These are phyloP conservation scores for Selene dorsalis DNA, from an alignment of 2,797 vertebrate species.

Conservation along the genomic window DNA sequence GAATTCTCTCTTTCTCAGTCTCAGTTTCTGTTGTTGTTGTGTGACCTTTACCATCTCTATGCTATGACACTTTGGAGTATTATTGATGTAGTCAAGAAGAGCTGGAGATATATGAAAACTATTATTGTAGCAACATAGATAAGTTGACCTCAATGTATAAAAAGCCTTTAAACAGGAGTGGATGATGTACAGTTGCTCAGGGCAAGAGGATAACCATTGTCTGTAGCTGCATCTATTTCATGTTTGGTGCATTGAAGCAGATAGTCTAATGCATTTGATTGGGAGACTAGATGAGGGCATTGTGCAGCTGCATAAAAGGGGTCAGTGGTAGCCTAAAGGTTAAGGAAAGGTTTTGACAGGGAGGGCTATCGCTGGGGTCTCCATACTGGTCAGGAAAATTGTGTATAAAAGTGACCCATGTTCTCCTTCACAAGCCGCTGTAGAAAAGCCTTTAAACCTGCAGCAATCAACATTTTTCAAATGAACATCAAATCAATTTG, in stretches of 20 bases:
- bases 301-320: slow-evolving; percentile 61
- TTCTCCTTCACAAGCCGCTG: background rate
- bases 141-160: slow-evolving; percentile 55
- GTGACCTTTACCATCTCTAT: background rate
- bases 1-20: background rate
- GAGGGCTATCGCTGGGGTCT: background rate
- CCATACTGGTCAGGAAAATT: slow-evolving; percentile 22
- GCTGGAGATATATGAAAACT: slow-evolving; percentile 18
- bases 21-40: background rate
- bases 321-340: slow-evolving; percentile 70
- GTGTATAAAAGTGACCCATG: slow-evolving; percentile 5
- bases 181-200: slow-evolving; percentile 55
- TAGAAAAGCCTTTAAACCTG: background rate
- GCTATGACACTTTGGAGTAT: background rate
- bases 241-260: slow-evolving; percentile 61
- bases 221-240: slow-evolving; percentile 48
- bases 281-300: slow-evolving; percentile 41
- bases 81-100: slow-evolving; percentile 6
- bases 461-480: slow-evolving; percentile 20
- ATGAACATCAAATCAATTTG: background rate
- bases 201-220: slow-evolving; percentile 56
- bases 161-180: slow-evolving; percentile 45
- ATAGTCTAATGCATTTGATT: slow-evolving; percentile 63
- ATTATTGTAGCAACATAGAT: slow-evolving; percentile 16
- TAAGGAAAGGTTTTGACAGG: slow-evolving; percentile 38